A percentile compares a stretch with the other conserved stretches of the same genome.
These are phyloP conservation scores for Junco hyemalis DNA, from an alignment of 2,113 vertebrate species.

Conservation along the genomic window DNA sequence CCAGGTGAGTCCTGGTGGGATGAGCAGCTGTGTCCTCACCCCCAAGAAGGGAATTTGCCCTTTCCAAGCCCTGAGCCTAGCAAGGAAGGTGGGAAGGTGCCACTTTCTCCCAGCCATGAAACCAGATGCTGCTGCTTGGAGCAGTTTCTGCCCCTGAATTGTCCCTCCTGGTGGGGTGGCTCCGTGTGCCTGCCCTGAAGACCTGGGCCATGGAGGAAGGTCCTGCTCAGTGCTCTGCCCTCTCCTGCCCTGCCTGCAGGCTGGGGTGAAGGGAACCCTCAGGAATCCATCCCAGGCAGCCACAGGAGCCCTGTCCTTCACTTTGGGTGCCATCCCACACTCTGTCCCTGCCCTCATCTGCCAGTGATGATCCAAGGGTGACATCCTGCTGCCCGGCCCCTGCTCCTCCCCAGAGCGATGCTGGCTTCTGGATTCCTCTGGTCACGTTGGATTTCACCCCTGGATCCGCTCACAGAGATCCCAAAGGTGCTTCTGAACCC, in stretches of 20 bases:
- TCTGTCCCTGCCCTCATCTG: neutral
- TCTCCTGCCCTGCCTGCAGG: neutral
- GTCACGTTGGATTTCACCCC: fast-evolving
- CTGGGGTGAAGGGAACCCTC: neutral
- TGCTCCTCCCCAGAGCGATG: fast-evolving
- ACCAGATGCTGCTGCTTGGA: neutral
- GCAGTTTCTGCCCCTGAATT: neutral
- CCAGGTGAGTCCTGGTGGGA: slow-evolving; percentile 35
- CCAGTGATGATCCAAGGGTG: fast-evolving
- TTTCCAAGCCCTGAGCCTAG: neutral
- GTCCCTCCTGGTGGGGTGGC: neutral
- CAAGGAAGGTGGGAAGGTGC: neutral
- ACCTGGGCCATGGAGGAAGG: fast-evolving
- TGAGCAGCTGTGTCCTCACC: neutral
- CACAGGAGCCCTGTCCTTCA: neutral
- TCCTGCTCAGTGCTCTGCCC: fast-evolving
- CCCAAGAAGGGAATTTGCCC: neutral
- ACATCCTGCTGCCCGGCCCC: fast-evolving
- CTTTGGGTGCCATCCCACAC: neutral
- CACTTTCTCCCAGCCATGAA: fast-evolving
- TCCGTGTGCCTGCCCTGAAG: neutral
- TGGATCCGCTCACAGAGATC: neutral
- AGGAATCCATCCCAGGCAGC: no score
- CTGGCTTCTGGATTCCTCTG: neutral
- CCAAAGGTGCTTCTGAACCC: neutral